A percentile compares a stretch with the other conserved stretches of the same genome.
These are phyloP conservation scores for Thera britannica DNA, from an alignment of 2,888 invertebrate genomes.

Conservation along the genomic window DNA sequence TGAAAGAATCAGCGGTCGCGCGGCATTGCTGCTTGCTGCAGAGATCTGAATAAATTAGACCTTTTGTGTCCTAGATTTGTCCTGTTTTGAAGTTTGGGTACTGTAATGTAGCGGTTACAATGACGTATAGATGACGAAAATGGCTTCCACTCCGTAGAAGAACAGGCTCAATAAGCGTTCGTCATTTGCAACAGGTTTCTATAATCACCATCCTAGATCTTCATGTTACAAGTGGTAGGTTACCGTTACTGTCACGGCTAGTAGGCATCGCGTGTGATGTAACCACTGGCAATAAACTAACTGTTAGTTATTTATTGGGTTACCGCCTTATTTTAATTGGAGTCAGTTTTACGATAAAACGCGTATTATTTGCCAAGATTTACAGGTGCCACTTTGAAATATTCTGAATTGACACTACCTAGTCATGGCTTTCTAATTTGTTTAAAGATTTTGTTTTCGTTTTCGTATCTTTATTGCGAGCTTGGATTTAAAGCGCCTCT, in stretches of 20 bases:
- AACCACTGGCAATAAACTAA: slow-evolving; percentile 42
- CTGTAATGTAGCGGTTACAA: too few species aligned
- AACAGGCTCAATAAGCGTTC: background rate
- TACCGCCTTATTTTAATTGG: slow-evolving; percentile 24
- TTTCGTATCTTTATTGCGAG: too few species aligned
- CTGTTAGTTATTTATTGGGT: slow-evolving; percentile 36
- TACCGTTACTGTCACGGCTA: slow-evolving; percentile 62
- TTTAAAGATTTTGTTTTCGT: background rate
- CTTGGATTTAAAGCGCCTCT: too few species aligned
- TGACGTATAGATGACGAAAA: too few species aligned
- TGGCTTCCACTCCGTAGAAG: too few species aligned
- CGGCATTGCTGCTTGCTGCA: too few species aligned
- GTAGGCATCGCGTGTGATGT: slow-evolving; percentile 62
- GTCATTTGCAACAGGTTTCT: slow-evolving; percentile 7
- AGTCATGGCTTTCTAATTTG: background rate
- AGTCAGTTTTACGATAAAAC: slow-evolving; percentile 8
- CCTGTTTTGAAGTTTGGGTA: too few species aligned
- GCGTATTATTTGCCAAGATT: background rate
- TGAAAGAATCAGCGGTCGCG: too few species aligned
- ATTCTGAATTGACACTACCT: background rate
- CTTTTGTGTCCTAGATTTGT: too few species aligned
- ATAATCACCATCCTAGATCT: slow-evolving; percentile 24
- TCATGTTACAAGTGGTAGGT: slow-evolving; percentile 13
- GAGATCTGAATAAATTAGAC: too few species aligned
- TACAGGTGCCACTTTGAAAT: slow-evolving; percentile 25